Evolutionary conservation across 2,888 invertebrate species (phyloP), one percentile per base, ranked within the genome.

Genomic region (Andrena minutula): DNA sequence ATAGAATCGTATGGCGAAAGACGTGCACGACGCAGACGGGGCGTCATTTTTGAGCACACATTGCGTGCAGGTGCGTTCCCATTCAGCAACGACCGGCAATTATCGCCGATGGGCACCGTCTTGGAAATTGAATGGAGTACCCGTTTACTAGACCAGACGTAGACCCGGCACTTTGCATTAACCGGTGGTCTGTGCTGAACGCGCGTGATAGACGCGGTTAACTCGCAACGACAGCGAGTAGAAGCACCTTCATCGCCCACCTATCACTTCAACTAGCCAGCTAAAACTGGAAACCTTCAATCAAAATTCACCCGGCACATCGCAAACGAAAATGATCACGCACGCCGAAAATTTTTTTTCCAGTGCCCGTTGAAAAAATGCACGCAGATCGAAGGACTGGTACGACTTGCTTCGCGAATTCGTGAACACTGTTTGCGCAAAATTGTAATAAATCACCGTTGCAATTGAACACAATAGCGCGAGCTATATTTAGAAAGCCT

Each of bases 31-130:
- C 28, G 20, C 41, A 23, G 26, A 30, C 30, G n/a, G 41, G 63
- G n/a, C 28, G 26, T 20, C 60, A 81, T 69, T 73, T 80, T 63
- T 78, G 65, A 49, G 32, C 53, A 41, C 64, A 64, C 56, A 20
- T 81, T 79, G 79, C 81, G 79, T 70, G 79, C 81, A 81, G 80
- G 80, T 81, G 80, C 66, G 74, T 81, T 65, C 65, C 23, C 65
- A 68, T 72, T 77, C 51, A 69, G 73, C 23, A 63, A 64, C 64
- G 53, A n/a, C 28, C n/a, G 10, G 75, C 81, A 82, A 75, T 82
- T 81, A 82, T 51, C 61, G 61, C 53, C 65, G 68, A 73, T 61
- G 58, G 20, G 47, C 23, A 66, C 61, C 72, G 20, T 82, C 82
- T 81, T 72, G 76, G 72, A 76, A 81, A 82, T 81, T 73, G 69